phyloP scores from a whole-genome alignment of 2,888 invertebrate genomes.

The Nomada hirtipes region DNA sequence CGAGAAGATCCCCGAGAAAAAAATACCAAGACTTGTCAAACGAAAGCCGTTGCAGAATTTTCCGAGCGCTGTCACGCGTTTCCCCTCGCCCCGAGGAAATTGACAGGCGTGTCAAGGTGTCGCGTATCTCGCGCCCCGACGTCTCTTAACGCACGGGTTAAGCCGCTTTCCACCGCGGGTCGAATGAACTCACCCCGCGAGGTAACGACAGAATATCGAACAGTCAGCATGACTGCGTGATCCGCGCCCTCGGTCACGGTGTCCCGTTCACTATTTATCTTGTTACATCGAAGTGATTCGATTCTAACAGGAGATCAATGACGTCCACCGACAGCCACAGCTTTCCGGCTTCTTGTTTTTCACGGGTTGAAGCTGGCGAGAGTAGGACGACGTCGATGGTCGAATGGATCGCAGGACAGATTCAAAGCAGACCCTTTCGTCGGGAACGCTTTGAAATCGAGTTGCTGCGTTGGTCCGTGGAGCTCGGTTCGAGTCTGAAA shows the following conservation, averaged over 20 bases:
- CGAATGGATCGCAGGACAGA: not conserved
- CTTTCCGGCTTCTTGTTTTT: slow-evolving; percentile 69
- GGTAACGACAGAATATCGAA: slow-evolving; percentile 33
- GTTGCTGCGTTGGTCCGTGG: too few species aligned
- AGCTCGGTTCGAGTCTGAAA: too few species aligned
- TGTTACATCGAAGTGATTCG: slow-evolving; percentile 79
- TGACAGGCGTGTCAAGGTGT: slow-evolving; percentile 40
- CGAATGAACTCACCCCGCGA: slow-evolving; percentile 32
- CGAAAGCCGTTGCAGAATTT: not conserved
- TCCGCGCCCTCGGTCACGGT: slow-evolving; percentile 73
- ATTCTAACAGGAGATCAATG: slow-evolving; percentile 80
- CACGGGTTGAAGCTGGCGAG: slow-evolving; percentile 27
- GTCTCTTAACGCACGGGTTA: slow-evolving; percentile 23
- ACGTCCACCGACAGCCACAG: slow-evolving; percentile 66
- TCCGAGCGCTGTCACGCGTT: not conserved
- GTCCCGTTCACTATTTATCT: slow-evolving; percentile 80
- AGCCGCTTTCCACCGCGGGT: slow-evolving; percentile 33
- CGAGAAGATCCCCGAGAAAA: not conserved
- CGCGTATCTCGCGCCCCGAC: slow-evolving; percentile 14
- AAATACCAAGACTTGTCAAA: not conserved
- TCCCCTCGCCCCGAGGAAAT: slow-evolving; percentile 21
- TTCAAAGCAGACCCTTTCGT: not conserved
- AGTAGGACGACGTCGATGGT: slow-evolving; percentile 11
- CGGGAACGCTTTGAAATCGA: slow-evolving; percentile 4
- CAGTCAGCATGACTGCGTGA: slow-evolving; percentile 78